These are phyloP conservation scores for Nomada ferruginata DNA, from an alignment of 2,888 invertebrate species.

Conservation along the genomic window DNA sequence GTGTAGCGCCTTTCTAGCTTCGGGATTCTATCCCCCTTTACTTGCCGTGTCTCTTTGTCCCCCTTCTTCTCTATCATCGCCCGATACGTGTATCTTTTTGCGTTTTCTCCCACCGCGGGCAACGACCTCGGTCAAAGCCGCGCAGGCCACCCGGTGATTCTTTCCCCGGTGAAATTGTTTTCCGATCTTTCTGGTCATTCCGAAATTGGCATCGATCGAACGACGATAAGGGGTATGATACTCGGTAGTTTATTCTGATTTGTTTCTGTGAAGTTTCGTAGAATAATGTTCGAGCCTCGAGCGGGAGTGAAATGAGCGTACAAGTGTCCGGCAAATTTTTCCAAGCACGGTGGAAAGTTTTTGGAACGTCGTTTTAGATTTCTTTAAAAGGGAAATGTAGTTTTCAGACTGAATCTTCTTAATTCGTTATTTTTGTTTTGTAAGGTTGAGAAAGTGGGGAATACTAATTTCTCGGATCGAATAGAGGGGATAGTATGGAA, in stretches of 20 bases:
- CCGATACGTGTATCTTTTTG: constrained; percentile 65
- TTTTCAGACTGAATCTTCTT: too few species aligned
- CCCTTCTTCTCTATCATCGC: constrained; percentile 56
- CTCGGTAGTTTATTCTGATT: background rate
- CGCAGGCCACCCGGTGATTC: constrained; percentile 5
- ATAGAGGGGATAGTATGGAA: too few species aligned
- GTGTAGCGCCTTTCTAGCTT: constrained; percentile 64
- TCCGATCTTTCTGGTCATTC: background rate
- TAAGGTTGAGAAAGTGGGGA: too few species aligned
- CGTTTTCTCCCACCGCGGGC: constrained; percentile 62
- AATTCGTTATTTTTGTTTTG: too few species aligned
- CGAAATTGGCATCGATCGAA: background rate
- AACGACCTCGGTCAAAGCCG: constrained; percentile 54
- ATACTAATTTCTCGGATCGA: too few species aligned
- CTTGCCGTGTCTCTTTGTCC: constrained; percentile 62
- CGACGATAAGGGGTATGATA: background rate
- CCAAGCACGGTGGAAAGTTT: too few species aligned
- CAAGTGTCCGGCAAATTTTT: too few species aligned
- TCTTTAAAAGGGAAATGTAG: too few species aligned
- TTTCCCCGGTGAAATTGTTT: background rate
- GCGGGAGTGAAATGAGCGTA: too few species aligned
- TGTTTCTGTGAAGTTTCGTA: background rate
- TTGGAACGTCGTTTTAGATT: too few species aligned
- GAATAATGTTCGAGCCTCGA: too few species aligned
- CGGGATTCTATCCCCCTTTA: constrained; percentile 67